Percentiles rank a stretch among this genome's conserved stretches.
Evolutionary conservation across 2,113 vertebrate genomes (phyloP).

Genomic region (Pelecanoides urinatrix): DNA sequence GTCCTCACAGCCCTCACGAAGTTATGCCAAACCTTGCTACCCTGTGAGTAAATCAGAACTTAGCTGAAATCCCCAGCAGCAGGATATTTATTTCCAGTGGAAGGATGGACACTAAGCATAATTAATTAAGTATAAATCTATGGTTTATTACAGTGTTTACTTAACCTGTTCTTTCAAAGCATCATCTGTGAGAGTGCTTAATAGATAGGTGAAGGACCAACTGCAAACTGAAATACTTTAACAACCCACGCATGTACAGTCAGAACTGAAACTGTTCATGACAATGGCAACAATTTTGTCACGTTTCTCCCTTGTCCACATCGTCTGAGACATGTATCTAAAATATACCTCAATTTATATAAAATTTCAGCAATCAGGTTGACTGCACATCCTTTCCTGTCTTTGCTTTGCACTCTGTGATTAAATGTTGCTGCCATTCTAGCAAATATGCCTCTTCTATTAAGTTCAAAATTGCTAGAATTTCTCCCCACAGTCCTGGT

Average conservation of each 20-base stretch:
- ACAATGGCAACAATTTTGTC: not conserved
- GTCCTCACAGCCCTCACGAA: not conserved
- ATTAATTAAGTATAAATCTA: not conserved
- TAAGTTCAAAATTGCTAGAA: not conserved
- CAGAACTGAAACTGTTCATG: not conserved
- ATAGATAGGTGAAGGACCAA: not conserved
- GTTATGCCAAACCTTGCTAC: not conserved
- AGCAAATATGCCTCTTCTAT: not conserved
- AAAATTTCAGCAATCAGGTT: not conserved
- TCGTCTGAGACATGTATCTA: not conserved
- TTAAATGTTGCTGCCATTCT: not conserved
- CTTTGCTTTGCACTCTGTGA: not conserved
- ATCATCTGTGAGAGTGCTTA: not conserved
- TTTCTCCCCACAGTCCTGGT: not conserved
- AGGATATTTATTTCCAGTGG: not conserved
- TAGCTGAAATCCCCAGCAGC: not conserved
- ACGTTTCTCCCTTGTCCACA: not conserved
- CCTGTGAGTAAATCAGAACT: not conserved
- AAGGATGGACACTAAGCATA: not conserved
- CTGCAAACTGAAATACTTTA: not conserved
- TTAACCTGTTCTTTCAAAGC: not conserved
- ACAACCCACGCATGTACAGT: rapidly evolving
- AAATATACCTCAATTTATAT: not conserved
- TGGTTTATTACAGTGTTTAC: not conserved
- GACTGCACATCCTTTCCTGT: not conserved